These are phyloP conservation scores for Chaenocephalus aceratus DNA, from an alignment of 2,113 vertebrate species.

Conservation along the genomic window DNA sequence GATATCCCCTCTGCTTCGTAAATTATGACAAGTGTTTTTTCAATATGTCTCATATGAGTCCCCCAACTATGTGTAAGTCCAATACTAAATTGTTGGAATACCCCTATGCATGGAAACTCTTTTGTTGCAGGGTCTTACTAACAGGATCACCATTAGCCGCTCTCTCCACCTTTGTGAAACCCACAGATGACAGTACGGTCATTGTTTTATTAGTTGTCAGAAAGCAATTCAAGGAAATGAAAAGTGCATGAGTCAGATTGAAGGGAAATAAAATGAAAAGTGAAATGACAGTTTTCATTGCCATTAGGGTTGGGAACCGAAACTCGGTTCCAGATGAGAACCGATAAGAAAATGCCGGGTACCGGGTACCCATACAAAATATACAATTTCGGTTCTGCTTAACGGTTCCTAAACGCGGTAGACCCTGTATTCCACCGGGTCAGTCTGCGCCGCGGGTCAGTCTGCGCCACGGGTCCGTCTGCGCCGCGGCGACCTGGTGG, in stretches of 20 bases:
- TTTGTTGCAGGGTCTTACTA: neutral
- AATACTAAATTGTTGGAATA: neutral
- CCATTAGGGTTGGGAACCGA: neutral
- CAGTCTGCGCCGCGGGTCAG: too few species aligned
- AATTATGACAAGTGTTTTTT: neutral
- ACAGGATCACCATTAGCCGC: constrained; percentile 2
- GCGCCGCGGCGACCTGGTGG: too few species aligned
- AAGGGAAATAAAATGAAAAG: constrained; percentile 6
- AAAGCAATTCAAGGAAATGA: constrained; percentile 17
- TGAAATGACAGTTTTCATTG: constrained; percentile 2
- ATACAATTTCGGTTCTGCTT: too few species aligned
- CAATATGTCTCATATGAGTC: neutral
- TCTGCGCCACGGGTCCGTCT: too few species aligned
- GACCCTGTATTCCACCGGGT: too few species aligned
- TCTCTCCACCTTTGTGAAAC: constrained; percentile 1
- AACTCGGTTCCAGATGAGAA: too few species aligned
- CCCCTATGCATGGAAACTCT: constrained; percentile 30
- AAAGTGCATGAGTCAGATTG: constrained; percentile 34
- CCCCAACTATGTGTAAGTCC: neutral
- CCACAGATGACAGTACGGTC: neutral
- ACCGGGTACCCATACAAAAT: too few species aligned
- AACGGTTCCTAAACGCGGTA: too few species aligned
- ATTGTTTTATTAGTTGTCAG: constrained; percentile 21
- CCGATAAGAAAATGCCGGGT: too few species aligned
- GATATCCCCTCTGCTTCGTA: neutral